Conservation (phyloP, 2,888 invertebrate genomes). For the Eurois occulta region DNA sequence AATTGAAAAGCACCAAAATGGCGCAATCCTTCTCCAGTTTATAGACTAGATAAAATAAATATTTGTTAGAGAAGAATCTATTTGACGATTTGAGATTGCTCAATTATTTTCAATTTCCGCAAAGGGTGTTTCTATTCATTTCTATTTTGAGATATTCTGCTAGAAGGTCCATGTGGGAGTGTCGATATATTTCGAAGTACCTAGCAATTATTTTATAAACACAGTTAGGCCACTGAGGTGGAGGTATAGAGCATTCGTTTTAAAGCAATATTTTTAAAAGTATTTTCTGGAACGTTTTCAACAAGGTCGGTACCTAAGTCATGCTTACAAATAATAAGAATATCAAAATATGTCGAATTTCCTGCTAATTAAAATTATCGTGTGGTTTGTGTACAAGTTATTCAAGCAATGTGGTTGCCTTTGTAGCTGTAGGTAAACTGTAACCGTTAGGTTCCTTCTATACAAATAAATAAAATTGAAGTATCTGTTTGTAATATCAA, state of each 20-base stretch:
- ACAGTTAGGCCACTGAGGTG: background rate
- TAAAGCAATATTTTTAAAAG: background rate
- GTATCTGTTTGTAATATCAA: no score
- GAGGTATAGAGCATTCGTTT: background rate
- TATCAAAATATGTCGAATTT: conserved; percentile 3
- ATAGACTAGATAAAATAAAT: conserved; percentile 35
- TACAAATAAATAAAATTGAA: no score
- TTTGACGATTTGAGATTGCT: conserved; percentile 14
- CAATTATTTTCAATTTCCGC: conserved; percentile 40
- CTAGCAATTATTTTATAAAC: conserved; percentile 28
- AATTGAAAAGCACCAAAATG: conserved; percentile 42
- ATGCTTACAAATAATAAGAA: conserved; percentile 10
- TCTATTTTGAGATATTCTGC: conserved; percentile 27
- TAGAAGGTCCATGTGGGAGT: conserved; percentile 20
- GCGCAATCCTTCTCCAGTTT: conserved; percentile 23
- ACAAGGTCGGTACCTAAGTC: background rate
- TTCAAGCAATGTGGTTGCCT: background rate
- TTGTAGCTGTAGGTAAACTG: background rate
- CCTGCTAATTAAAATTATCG: conserved; percentile 28
- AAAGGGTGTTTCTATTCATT: conserved; percentile 17
- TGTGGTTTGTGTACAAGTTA: background rate
- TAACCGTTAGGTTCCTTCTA: background rate
- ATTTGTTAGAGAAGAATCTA: conserved; percentile 19
- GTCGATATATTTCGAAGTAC: conserved; percentile 20
- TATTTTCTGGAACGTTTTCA: background rate